Evolutionary conservation across 1,140 invertebrate genomes (phyloP).

Genomic region (Reticulitermes speratus): DNA sequence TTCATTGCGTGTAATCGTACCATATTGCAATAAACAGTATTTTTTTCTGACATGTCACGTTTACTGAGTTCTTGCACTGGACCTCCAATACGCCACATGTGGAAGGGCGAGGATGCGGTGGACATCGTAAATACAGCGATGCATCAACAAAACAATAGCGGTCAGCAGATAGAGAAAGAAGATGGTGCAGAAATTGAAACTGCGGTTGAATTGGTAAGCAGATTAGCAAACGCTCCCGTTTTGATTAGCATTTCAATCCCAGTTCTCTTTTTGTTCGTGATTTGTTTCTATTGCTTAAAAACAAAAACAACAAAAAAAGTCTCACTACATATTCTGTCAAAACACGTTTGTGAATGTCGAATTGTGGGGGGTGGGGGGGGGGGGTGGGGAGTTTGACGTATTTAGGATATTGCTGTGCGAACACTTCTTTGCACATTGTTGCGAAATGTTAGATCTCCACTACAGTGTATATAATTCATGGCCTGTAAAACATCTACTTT

Average conservation of each 20-base stretch:
- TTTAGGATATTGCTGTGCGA: background rate
- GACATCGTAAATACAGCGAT: background rate
- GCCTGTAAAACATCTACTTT: too few species aligned
- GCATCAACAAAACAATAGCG: constrained; percentile 2
- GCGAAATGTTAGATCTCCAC: too few species aligned
- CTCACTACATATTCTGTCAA: background rate
- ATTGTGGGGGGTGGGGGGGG: background rate
- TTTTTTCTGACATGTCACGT: background rate
- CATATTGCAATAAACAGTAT: background rate
- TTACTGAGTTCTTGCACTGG: background rate
- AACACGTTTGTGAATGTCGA: background rate
- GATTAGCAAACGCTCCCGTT: background rate
- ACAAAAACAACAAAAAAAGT: background rate
- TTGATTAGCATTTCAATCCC: constrained; percentile 9
- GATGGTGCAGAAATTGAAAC: background rate
- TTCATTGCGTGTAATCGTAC: too few species aligned
- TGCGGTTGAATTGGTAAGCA: background rate
- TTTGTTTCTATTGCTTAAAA: background rate
- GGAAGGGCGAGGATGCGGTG: background rate
- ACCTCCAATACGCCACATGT: background rate
- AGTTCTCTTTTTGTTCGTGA: background rate
- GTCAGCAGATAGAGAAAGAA: background rate
- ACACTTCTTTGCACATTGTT: background rate
- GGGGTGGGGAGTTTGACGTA: background rate
- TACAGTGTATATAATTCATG: too few species aligned